These are phyloP conservation scores for Mya arenaria DNA, from an alignment of 1,140 invertebrate species.

Conservation along the genomic window DNA sequence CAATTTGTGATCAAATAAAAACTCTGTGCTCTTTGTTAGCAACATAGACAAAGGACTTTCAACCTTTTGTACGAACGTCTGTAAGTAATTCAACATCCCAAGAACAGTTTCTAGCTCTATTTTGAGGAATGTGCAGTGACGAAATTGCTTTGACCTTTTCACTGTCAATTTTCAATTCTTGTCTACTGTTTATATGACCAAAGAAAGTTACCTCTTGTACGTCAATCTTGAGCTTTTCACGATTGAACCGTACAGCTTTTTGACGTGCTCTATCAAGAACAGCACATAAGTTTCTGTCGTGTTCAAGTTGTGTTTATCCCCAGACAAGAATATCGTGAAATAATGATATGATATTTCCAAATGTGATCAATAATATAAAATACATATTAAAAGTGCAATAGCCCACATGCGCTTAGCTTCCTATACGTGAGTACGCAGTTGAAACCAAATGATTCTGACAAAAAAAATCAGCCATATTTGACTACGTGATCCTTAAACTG, in stretches of 20 bases:
- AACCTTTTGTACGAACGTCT: slow-evolving; percentile 78
- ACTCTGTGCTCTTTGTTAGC: slow-evolving; percentile 51
- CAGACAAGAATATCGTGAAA: slow-evolving; percentile 27
- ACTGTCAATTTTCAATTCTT: slow-evolving; percentile 77
- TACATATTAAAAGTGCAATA: too few relatives aligned
- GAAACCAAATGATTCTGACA: too few relatives aligned
- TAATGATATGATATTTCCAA: too few relatives aligned
- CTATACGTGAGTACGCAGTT: too few relatives aligned
- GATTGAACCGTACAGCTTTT: background rate
- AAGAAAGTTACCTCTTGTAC: slow-evolving; percentile 23
- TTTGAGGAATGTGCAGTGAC: slow-evolving; percentile 74
- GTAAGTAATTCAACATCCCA: slow-evolving; percentile 80
- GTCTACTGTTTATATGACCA: slow-evolving; percentile 40
- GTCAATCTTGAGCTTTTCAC: slow-evolving; percentile 21
- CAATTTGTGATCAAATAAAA: slow-evolving; percentile 55
- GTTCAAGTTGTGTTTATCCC: background rate
- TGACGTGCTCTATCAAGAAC: background rate
- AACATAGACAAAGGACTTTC: slow-evolving; percentile 75
- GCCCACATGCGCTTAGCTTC: too few relatives aligned
- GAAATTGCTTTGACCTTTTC: slow-evolving; percentile 79
- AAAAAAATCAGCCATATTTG: too few relatives aligned
- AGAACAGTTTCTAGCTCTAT: slow-evolving; percentile 77
- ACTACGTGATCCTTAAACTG: too few relatives aligned
- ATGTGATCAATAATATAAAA: too few relatives aligned
- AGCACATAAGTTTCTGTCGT: background rate